Evolutionary conservation across 2,888 invertebrate species (phyloP).

Genomic region (Xylophagus ater): DNA sequence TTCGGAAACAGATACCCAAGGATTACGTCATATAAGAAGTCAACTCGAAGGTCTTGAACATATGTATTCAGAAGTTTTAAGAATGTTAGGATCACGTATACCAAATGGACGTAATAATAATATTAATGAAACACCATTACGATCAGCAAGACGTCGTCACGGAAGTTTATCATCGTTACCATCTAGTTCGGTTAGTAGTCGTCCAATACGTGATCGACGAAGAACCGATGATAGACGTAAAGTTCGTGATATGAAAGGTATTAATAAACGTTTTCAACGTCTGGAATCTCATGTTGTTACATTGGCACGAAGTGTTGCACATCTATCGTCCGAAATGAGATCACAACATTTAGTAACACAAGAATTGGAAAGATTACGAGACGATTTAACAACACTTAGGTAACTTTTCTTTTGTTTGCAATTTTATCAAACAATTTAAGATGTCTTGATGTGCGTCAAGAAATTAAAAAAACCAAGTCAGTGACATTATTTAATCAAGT

Average conservation of each 20-base stretch:
- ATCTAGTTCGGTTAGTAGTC: conserved; percentile 69
- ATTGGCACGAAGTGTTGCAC: conserved; percentile 78
- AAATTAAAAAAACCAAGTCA: too few species aligned
- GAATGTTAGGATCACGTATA: conserved; percentile 39
- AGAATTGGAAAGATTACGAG: conserved; percentile 78
- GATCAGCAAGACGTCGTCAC: conserved; percentile 48
- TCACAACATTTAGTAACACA: conserved; percentile 81
- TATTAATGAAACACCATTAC: conserved; percentile 15
- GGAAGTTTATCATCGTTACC: conserved; percentile 76
- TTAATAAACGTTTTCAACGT: conserved; percentile 77
- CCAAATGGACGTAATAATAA: conserved; percentile 10
- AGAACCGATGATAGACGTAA: conserved; percentile 63
- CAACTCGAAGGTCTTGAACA: conserved; percentile 73
- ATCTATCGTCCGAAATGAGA: conserved; percentile 82
- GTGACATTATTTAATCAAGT: too few species aligned
- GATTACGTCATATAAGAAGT: conserved; percentile 65
- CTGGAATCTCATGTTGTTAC: conserved; percentile 87
- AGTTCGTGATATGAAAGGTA: conserved; percentile 61
- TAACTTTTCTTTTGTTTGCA: conserved; percentile 5
- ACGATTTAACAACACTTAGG: conserved; percentile 55
- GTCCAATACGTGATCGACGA: conserved; percentile 62
- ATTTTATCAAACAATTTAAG: not conserved
- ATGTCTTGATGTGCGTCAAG: too few species aligned
- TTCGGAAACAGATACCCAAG: conserved; percentile 63
- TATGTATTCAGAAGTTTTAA: conserved; percentile 59